Percentiles rank a stretch among this genome's conserved stretches.
Evolutionary conservation across 2,888 invertebrate genomes (phyloP).

Genomic region (Epsilonema sp.): DNA sequence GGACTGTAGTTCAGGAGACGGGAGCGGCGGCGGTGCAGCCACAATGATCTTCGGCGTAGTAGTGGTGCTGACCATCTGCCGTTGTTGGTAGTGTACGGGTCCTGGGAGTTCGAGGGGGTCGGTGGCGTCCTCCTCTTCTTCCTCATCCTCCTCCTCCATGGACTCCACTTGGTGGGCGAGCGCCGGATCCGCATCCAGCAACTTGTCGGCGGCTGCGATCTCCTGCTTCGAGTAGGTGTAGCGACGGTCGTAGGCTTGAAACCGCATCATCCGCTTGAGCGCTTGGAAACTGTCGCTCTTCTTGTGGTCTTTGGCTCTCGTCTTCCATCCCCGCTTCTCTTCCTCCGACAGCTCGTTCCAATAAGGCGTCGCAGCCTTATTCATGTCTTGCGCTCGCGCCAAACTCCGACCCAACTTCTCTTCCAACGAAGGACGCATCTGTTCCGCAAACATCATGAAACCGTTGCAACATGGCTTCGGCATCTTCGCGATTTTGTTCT

Average conservation of each 20-base stretch:
- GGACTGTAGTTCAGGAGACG: too few relatives aligned
- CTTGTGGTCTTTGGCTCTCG: background rate
- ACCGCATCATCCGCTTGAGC: too few relatives aligned
- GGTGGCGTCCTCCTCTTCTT: background rate
- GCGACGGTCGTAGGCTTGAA: too few relatives aligned
- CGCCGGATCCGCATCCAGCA: too few relatives aligned
- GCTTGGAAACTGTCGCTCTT: background rate
- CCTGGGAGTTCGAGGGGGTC: background rate
- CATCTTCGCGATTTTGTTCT: too few relatives aligned
- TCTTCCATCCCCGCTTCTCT: slow-evolving; percentile 4
- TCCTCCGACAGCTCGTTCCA: background rate
- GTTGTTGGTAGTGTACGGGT: too few relatives aligned
- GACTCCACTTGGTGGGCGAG: too few relatives aligned
- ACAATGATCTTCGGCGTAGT: too few relatives aligned
- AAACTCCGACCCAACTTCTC: background rate
- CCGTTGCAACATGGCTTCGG: slow-evolving; percentile 1
- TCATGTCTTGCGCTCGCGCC: background rate
- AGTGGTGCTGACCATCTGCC: too few relatives aligned
- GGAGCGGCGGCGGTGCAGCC: too few relatives aligned
- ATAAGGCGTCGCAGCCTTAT: background rate
- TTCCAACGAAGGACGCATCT: background rate
- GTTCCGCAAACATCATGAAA: slow-evolving; percentile 1
- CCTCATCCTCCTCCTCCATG: background rate
- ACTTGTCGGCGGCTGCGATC: too few relatives aligned
- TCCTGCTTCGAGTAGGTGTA: too few relatives aligned